Evolutionary conservation across 2,888 invertebrate genomes (phyloP).

Genomic region (Napeogenes sylphis): DNA sequence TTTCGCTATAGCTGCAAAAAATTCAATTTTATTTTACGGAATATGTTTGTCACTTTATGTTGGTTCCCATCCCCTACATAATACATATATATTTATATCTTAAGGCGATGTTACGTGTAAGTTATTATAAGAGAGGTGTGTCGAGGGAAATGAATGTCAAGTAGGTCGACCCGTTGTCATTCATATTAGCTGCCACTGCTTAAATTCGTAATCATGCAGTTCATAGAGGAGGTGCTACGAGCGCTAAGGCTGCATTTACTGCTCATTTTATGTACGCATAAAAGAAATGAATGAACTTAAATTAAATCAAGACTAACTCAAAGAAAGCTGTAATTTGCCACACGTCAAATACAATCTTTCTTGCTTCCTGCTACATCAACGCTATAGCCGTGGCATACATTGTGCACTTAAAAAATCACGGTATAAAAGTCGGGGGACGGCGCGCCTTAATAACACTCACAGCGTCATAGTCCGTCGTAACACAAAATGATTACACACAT

Average conservation of each 20-base stretch:
- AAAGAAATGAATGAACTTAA: background rate
- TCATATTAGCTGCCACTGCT: conserved; percentile 75
- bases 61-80: conserved; percentile 35
- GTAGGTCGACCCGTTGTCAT: conserved; percentile 75
- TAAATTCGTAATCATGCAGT: conserved; percentile 74
- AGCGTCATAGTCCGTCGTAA: conserved; percentile 59
- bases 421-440: conserved; percentile 41
- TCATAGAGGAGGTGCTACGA: conserved; percentile 47
- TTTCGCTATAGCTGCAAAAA: conserved; percentile 27
- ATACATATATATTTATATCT: conserved; percentile 51
- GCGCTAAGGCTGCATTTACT: no score
- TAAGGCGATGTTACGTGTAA: conserved; percentile 71
- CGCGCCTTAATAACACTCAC: conserved; percentile 63
- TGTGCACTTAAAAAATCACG: conserved; percentile 46
- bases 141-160: conserved; percentile 76
- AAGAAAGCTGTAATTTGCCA: background rate
- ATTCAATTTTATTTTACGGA: conserved; percentile 33
- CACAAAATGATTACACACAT: conserved; percentile 73
- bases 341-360: conserved; percentile 14
- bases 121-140: conserved; percentile 77
- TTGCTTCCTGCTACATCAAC: conserved; percentile 12
- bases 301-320: background rate
- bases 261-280: background rate
- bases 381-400: conserved; percentile 28
- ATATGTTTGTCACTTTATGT: conserved; percentile 28